These are phyloP conservation scores for Paguma larvata DNA, from an alignment of 2,797 vertebrate genomes.

Conservation along the genomic window DNA sequence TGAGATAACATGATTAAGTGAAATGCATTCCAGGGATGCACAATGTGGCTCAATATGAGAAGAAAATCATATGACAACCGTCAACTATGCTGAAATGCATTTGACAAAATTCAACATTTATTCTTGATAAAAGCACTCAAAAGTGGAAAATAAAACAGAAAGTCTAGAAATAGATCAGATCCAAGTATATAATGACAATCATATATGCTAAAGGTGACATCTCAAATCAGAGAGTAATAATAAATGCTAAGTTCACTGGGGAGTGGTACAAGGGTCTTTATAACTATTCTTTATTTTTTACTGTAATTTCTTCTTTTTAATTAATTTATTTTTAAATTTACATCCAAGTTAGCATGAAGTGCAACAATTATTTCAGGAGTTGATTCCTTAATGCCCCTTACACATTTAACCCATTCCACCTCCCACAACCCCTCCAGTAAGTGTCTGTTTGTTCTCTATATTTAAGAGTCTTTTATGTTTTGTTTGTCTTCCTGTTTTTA, in stretches of 20 bases:
- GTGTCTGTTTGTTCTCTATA: too few species aligned
- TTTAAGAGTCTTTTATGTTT: too few species aligned
- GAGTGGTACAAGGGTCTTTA: background rate
- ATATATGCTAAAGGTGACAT: background rate
- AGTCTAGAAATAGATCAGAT: background rate
- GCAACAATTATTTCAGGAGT: too few species aligned
- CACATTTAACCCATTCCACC: too few species aligned
- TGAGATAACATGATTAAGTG: background rate
- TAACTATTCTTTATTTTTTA: background rate
- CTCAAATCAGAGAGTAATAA: conserved; percentile 9
- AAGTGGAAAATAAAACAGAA: conserved; percentile 6
- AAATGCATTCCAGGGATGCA: background rate
- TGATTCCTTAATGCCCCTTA: too few species aligned
- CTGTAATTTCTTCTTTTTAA: too few species aligned
- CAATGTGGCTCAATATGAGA: background rate
- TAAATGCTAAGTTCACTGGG: background rate
- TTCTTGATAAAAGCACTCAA: conserved; percentile 4
- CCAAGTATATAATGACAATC: background rate
- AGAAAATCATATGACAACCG: background rate
- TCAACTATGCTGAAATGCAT: background rate
- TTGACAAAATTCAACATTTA: background rate
- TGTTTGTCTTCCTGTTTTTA: too few species aligned
- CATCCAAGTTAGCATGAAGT: too few species aligned
- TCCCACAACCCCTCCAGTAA: too few species aligned
- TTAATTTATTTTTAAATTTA: too few species aligned